Percentiles rank a stretch among this genome's conserved stretches.
phyloP scores from a whole-genome alignment of 2,888 invertebrate genomes.

The Rhodophaea formosa region DNA sequence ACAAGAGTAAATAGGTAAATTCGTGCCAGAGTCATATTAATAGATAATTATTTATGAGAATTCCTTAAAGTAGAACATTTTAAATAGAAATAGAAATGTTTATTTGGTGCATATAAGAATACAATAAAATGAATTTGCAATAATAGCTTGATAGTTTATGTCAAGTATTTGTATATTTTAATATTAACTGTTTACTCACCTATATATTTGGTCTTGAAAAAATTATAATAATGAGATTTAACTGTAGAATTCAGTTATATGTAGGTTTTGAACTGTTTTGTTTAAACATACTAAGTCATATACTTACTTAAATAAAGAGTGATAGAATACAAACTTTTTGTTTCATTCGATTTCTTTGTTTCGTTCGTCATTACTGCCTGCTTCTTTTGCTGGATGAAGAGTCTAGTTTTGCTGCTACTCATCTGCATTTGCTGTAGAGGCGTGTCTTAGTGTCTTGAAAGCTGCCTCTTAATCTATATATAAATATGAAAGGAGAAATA shows the following conservation, averaged over 20 bases:
- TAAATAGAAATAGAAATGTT: too few relatives aligned
- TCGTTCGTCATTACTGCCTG: too few relatives aligned
- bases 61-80: neutral
- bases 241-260: neutral
- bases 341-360: neutral
- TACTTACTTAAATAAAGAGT: slow-evolving; percentile 23
- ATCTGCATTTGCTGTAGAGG: too few relatives aligned
- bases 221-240: neutral
- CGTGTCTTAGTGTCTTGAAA: too few relatives aligned
- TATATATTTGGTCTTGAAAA: neutral
- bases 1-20: slow-evolving; percentile 3
- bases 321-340: slow-evolving; percentile 14
- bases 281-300: slow-evolving; percentile 62
- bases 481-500: too few relatives aligned
- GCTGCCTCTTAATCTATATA: too few relatives aligned
- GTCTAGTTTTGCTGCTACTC: too few relatives aligned
- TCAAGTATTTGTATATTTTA: too few relatives aligned
- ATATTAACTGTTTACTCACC: neutral
- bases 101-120: too few relatives aligned
- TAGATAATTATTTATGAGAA: slow-evolving; percentile 18
- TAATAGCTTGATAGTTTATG: too few relatives aligned
- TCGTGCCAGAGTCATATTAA: slow-evolving; percentile 21
- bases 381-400: too few relatives aligned
- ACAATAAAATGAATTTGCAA: too few relatives aligned
- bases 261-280: slow-evolving; percentile 20